Conservation (phyloP, 1,140 invertebrate species). For the Sitophilus oryzae region DNA sequence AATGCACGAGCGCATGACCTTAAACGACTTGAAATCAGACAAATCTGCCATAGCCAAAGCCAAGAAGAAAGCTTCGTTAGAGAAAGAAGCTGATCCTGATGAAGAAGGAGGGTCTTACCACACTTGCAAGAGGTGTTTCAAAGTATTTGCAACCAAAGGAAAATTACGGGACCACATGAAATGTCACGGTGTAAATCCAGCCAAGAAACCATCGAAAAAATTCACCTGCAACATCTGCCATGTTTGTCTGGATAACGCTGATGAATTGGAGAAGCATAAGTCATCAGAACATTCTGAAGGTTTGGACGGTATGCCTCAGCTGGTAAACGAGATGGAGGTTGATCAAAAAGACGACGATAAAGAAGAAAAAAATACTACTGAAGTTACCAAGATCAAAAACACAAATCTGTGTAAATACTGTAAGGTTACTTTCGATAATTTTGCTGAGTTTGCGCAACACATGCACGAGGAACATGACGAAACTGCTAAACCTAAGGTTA, state of each 20-base stretch:
- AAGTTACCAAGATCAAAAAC: slow-evolving; percentile 12
- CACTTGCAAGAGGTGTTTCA: slow-evolving; percentile 40
- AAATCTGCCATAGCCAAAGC: background rate
- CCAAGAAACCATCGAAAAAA: slow-evolving; percentile 27
- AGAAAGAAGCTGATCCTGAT: slow-evolving; percentile 10
- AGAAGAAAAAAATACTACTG: slow-evolving; percentile 25
- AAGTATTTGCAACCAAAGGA: slow-evolving; percentile 36
- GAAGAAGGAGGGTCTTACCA: slow-evolving; percentile 35
- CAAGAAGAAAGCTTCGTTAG: slow-evolving; percentile 4
- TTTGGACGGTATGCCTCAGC: slow-evolving; percentile 16
- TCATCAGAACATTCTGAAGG: slow-evolving; percentile 25
- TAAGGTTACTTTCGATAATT: slow-evolving; percentile 31
- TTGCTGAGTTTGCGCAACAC: slow-evolving; percentile 24
- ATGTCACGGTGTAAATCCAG: slow-evolving; percentile 30
- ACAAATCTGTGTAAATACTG: slow-evolving; percentile 33
- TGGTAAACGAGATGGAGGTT: slow-evolving; percentile 14
- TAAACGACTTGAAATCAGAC: slow-evolving; percentile 12
- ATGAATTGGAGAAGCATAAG: slow-evolving; percentile 34
- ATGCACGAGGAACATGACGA: slow-evolving; percentile 32
- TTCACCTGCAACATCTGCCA: slow-evolving; percentile 36
- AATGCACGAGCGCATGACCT: slow-evolving; percentile 32
- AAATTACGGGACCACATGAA: slow-evolving; percentile 39
- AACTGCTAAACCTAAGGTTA: slow-evolving; percentile 19
- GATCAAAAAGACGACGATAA: slow-evolving; percentile 19
- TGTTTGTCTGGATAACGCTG: slow-evolving; percentile 26